Base-by-base conservation (phyloP, 2,888 invertebrate species). In the Eulithis prunata region DNA sequence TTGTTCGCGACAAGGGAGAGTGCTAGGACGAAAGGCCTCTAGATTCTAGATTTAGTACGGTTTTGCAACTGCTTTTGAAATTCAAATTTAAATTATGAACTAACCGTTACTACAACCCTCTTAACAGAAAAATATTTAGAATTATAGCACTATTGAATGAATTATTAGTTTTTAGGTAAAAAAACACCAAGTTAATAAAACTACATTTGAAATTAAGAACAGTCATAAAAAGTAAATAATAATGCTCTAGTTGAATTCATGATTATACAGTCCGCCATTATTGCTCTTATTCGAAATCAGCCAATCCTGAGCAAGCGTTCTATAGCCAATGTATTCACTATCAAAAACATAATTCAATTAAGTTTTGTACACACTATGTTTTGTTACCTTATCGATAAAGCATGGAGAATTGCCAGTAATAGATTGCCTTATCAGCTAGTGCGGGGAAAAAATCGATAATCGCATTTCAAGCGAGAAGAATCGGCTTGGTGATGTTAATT, bases 291-390 rank as follows among this genome's bases (percentile, higher is more conserved):
- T 80, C 76, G 73, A 68, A 79, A 79, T 71, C 66, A 74, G 71
- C 91, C 91, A 91, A 91, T 89, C 77, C 76, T 68, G 71, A 64
- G 68, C 70, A 60, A 45, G 62, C 58, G 41, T 63, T 62, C 56
- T 64, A 38, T 57, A 61, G 56, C 64, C 68, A 68, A 66, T 64
- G 61, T 59, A 71, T 73, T 46, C 56, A 57, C 52, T 12, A 52
- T 79, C 83, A 85, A 88, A 88, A 89, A 90, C 88, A 89, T 90
- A 90, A 90, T 91, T 89, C 86, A 91, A 91, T 91, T 90, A 91
- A 88, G 81, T 70, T 69, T 38, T 69, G 38, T 61, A 68, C 68
- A 68, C 38, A 62, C 60, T 51, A 62, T 71, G 67, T 74, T 71
- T 62, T 74, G 64, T 71, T 70, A 57, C 71, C 73, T 87, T 88